Base-by-base conservation (phyloP, 2,797 vertebrate species). In the Hippopotamyrus pictus region DNA sequence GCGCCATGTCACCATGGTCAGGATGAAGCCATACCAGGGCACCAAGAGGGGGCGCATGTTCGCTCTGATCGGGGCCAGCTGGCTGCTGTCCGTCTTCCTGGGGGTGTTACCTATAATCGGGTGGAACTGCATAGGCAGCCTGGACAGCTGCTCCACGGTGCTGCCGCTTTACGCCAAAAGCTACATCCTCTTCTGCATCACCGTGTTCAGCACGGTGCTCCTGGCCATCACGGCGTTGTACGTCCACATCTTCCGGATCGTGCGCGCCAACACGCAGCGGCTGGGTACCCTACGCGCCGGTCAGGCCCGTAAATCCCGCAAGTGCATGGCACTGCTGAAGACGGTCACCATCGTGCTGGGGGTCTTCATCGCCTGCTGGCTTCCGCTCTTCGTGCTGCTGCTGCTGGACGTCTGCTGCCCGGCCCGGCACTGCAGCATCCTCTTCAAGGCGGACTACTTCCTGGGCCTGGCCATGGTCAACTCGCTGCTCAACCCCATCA, bases 401-500 rank as follows among this genome's bases (percentile, higher is more conserved):
- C 90, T 98, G 57, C 88, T 97, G 83, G 98, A 99, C 90, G 97
- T 97, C 90, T 96, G 91, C 86, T 97, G 96, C 73, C 91, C 93
- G 0, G 93, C 93, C 0, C 91, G 94, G 5, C 48, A 86, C 0
- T 98, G 97, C 69, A 62, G 92, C 0, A 92, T 98, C 87, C 96
- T 98, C 62, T 92, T 96, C 2, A 97, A 97, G 88, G 97, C 97
- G 0, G 97, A 98, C 88, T 98, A 98, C 88, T 98, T 98, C 93
- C 92, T 98, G 92, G 97, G 96, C 51, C 92, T 98, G 8, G 97
- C 98, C 19, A 97, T 98, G 96, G 91, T 97, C 86, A 98, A 98
- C 93, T 98, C 98, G 9, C 94, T 98, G 0, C 94, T 98, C 0
- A 98, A 98, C 91, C 98, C 98, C 33, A 96, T 98, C 92, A 97